Base-by-base conservation (phyloP, 2,888 invertebrate genomes). In the Teinopalpus imperialis region DNA sequence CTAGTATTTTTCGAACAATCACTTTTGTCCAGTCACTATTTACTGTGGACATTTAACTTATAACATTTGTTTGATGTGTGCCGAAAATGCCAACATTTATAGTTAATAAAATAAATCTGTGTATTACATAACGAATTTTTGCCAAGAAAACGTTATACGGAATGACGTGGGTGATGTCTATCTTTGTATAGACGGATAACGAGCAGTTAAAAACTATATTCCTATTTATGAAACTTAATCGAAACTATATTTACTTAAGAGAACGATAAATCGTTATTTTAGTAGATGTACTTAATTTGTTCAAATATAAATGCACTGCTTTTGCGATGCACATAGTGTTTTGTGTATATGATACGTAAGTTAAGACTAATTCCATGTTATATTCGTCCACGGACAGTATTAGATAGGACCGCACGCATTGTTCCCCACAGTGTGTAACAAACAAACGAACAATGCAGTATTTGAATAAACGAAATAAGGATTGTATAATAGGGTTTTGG, bases 381-480 rank as follows among this genome's bases (percentile, higher is more conserved):
- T 49, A 63, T 71, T 70, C 74, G 77, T 81, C 78, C 78, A 67
- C 55, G 61, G 63, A 58, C 77, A 76, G 77, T 80, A 39, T 44
- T 44, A 36, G 14, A 43, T 61, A 56, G 60, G 57, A 54, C 58
- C 57, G 64, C 59, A 53, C 55, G 62, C 64, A 61, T 61, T 66
- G 60, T 64, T 54, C 52, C 55, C 47, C 52, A 62, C 63, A 56
- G 61, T 59, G 61, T 61, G 57, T 9, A 13, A 21, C 29, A 63
- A 69, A 60, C 57, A 63, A 76, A 73, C 63, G 63, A 74, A 72
- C 71, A 78, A 77, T 81, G 72, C 79, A 81, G 80, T 83, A 82
- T 85, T 81, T 73, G 74, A 74, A 68, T 68, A 69, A 74, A 68
- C 68, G 61, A 55, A 67, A 64, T 72, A 69, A 66, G 64, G 75